A percentile compares a stretch with the other conserved stretches of the same genome.
Evolutionary conservation across 2,888 invertebrate genomes (phyloP).

Genomic region (Spialia ferax): DNA sequence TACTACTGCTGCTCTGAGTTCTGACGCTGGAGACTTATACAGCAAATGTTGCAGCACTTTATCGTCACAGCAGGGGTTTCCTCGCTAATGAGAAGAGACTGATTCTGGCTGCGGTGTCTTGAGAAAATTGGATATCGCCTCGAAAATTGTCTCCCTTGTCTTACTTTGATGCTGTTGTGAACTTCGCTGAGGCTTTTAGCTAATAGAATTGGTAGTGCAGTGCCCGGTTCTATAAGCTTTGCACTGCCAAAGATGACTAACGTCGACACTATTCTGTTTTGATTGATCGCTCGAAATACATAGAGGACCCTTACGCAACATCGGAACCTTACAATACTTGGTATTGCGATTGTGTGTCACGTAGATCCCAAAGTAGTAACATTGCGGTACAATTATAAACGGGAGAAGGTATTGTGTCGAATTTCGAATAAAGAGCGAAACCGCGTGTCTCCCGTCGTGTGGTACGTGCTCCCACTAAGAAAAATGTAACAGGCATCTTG

Average conservation of each 20-base stretch:
- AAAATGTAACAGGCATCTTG: conserved; percentile 81
- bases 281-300: conserved; percentile 39
- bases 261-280: conserved; percentile 25
- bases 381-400: conserved; percentile 70
- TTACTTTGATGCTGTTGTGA: conserved; percentile 29
- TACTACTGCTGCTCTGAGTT: too few relatives aligned
- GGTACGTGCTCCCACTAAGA: conserved; percentile 77
- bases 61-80: background rate
- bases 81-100: conserved; percentile 22
- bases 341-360: conserved; percentile 59
- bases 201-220: conserved; percentile 33
- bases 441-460: conserved; percentile 66
- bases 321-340: conserved; percentile 43
- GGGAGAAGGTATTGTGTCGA: conserved; percentile 63
- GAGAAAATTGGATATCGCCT: conserved; percentile 32
- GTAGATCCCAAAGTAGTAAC: conserved; percentile 60
- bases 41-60: too few relatives aligned
- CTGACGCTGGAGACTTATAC: too few relatives aligned
- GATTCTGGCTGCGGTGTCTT: conserved; percentile 28
- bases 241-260: conserved; percentile 15
- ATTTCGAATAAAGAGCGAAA: conserved; percentile 60
- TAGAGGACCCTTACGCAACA: conserved; percentile 47
- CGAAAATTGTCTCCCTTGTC: conserved; percentile 24
- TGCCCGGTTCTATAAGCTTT: conserved; percentile 20
- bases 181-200: conserved; percentile 26